phyloP scores from a whole-genome alignment of 2,797 vertebrate species.

The Girardinus metallicus region DNA sequence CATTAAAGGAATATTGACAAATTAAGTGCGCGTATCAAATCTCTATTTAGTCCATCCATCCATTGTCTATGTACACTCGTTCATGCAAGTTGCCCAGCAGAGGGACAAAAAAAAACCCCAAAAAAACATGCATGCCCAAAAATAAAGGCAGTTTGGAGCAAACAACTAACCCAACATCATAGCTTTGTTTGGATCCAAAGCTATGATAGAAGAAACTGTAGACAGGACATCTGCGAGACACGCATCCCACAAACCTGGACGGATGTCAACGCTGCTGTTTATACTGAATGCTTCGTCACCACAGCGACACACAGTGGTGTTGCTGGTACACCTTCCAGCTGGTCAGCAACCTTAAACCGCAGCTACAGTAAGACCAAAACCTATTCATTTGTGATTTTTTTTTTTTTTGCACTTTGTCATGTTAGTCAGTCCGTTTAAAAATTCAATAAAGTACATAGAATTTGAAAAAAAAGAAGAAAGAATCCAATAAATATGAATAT shows the following conservation, averaged over 20 bases:
- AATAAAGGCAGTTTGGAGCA: not conserved
- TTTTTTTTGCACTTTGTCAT: not conserved
- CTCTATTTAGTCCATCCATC: too few species aligned
- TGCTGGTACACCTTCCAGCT: not conserved
- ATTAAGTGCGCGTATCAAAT: too few species aligned
- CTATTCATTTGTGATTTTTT: not conserved
- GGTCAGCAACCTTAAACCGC: not conserved
- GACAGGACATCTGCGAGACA: too few species aligned
- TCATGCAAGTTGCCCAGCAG: too few species aligned
- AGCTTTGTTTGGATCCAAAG: not conserved
- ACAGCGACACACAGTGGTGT: not conserved
- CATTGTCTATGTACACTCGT: too few species aligned
- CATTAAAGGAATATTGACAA: too few species aligned
- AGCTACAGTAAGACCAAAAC: not conserved
- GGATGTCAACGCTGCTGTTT: too few species aligned
- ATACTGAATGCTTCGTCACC: not conserved
- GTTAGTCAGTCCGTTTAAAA: not conserved
- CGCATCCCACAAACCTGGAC: not conserved
- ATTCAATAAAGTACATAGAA: not conserved
- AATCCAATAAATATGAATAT: not conserved
- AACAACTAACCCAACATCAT: not conserved
- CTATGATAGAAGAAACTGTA: not conserved
- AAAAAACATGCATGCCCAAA: too few species aligned
- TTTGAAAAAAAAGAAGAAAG: not conserved
- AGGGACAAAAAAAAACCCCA: not conserved